Evolutionary conservation across 2,888 invertebrate genomes (phyloP).

Genomic region (Caenorhabditis becei): DNA sequence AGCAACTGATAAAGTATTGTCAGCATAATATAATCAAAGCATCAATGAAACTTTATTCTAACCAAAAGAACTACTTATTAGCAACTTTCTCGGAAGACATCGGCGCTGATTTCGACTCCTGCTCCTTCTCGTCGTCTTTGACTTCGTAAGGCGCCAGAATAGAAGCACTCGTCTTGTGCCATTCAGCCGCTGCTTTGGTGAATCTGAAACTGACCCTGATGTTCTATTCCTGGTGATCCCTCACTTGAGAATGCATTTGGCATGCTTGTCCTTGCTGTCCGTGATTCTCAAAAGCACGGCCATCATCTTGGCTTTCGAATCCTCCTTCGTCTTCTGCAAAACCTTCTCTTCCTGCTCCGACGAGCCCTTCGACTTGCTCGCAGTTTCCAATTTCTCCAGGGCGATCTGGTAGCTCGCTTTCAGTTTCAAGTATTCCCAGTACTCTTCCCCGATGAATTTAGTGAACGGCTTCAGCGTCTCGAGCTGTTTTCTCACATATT

Average conservation of each 20-base stretch:
- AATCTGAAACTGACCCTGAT: slow-evolving; percentile 7
- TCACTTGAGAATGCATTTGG: slow-evolving; percentile 15
- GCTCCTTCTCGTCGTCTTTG: not conserved
- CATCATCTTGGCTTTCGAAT: slow-evolving; percentile 17
- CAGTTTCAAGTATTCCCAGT: slow-evolving; percentile 31
- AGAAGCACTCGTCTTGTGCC: not conserved
- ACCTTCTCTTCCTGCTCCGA: slow-evolving; percentile 4
- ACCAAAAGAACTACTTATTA: no score
- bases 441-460: slow-evolving; percentile 26
- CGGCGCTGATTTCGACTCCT: not conserved
- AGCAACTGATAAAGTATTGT: not conserved
- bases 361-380: not conserved
- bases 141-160: slow-evolving; percentile 2
- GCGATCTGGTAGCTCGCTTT: slow-evolving; percentile 6
- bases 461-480: slow-evolving; percentile 32
- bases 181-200: slow-evolving; percentile 22
- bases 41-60: no score
- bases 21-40: no score
- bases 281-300: not conserved
- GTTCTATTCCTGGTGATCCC: not conserved
- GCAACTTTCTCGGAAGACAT: not conserved
- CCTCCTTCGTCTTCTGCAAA: slow-evolving; percentile 11
- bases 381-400: slow-evolving; percentile 19
- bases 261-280: not conserved
- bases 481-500: slow-evolving; percentile 19